phyloP scores from a whole-genome alignment of 2,797 vertebrate genomes.

The Leptoclinus maculatus region DNA sequence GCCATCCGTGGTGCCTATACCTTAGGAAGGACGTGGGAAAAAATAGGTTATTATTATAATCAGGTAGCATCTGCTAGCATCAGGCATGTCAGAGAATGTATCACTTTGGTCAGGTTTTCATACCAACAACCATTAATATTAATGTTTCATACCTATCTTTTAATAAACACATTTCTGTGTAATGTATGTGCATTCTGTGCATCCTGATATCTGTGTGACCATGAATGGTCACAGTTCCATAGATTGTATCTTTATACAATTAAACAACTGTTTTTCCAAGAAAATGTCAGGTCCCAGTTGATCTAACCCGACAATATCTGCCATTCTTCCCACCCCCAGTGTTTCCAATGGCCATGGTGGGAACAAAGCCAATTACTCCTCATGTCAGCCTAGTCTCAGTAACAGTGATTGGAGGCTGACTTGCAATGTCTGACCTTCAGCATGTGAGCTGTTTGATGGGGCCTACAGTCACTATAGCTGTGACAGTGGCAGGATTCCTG shows the following conservation, averaged over 20 bases:
- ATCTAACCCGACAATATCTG: constrained; percentile 28
- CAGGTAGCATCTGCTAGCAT: not conserved
- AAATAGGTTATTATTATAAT: constrained; percentile 11
- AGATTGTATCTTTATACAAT: not conserved
- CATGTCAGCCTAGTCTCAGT: constrained; percentile 42
- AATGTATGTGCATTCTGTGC: not conserved
- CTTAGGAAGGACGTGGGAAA: constrained; percentile 68
- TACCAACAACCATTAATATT: not conserved
- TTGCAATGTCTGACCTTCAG: constrained; percentile 64
- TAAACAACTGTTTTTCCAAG: not conserved
- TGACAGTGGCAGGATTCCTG: constrained; percentile 62
- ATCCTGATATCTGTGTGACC: not conserved
- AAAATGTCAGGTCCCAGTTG: constrained; percentile 25
- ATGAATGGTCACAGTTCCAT: not conserved
- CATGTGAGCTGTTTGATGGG: constrained; percentile 59
- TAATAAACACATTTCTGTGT: not conserved
- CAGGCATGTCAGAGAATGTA: not conserved
- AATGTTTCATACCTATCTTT: not conserved
- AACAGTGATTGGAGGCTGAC: constrained; percentile 31
- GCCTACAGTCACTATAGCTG: constrained; percentile 49
- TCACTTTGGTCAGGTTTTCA: not conserved
- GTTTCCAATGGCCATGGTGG: constrained; percentile 15
- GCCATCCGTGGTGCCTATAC: constrained; percentile 91
- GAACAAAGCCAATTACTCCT: constrained; percentile 60
- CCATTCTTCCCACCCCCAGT: not conserved